These are phyloP conservation scores for Adelosebastes latens DNA, from an alignment of 2,797 vertebrate genomes.

Conservation along the genomic window DNA sequence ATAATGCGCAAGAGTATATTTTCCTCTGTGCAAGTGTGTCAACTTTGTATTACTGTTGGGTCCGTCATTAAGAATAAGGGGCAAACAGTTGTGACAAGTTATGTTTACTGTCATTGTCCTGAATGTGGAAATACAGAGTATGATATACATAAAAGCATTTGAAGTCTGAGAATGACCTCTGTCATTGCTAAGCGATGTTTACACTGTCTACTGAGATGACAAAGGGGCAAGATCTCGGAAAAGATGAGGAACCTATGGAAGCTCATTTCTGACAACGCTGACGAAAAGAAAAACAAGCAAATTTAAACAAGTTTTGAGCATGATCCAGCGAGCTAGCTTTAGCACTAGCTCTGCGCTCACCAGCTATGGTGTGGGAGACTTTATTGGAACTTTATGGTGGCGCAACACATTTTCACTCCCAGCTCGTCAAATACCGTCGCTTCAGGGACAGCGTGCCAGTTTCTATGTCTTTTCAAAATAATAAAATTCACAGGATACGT, in stretches of 20 bases:
- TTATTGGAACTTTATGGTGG: not conserved
- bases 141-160: conserved; percentile 35
- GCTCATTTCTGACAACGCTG: conserved; percentile 41
- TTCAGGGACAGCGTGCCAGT: not conserved
- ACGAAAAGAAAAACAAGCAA: not conserved
- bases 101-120: conserved; percentile 48
- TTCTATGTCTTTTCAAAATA: not conserved
- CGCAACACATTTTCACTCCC: not conserved
- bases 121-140: conserved; percentile 48
- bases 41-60: conserved; percentile 32
- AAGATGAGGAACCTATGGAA: conserved; percentile 36
- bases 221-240: conserved; percentile 6
- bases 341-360: not conserved
- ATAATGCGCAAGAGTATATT: conserved; percentile 32
- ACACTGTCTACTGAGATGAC: conserved; percentile 32
- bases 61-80: conserved; percentile 11
- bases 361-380: not conserved
- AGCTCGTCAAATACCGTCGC: not conserved
- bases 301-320: not conserved
- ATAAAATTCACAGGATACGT: not conserved
- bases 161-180: conserved; percentile 30
- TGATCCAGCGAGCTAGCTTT: not conserved
- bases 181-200: conserved; percentile 53
- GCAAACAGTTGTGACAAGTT: conserved; percentile 19
- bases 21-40: conserved; percentile 46